Conservation (phyloP, 2,797 vertebrate species). For the Hydrolagus colliei region DNA sequence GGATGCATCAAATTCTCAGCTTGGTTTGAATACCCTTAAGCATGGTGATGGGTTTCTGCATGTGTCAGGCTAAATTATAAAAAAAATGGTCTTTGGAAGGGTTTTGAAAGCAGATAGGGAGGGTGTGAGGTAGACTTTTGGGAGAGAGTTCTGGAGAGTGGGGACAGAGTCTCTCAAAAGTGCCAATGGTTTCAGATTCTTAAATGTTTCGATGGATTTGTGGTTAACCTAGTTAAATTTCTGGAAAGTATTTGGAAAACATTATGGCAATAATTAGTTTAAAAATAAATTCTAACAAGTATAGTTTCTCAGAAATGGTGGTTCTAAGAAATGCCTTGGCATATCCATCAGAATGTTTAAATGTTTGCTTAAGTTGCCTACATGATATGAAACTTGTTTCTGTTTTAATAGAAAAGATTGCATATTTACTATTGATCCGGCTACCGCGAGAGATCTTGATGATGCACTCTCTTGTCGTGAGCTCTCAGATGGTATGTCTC, state of each 20-base stretch:
- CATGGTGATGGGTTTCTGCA: too few species aligned
- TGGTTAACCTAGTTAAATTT: not conserved
- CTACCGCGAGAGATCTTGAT: conserved; percentile 74
- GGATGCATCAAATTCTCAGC: too few species aligned
- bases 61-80: too few species aligned
- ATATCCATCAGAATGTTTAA: not conserved
- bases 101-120: too few species aligned
- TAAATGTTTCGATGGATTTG: not conserved
- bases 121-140: too few species aligned
- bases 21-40: too few species aligned
- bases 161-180: too few species aligned
- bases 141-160: too few species aligned
- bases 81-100: too few species aligned
- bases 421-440: conserved; percentile 76
- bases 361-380: too few species aligned
- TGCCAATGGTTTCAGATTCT: not conserved
- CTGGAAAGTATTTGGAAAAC: not conserved
- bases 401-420: conserved; percentile 75
- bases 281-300: not conserved
- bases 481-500: conserved; percentile 70
- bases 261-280: not conserved
- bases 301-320: not conserved
- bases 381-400: conserved; percentile 30
- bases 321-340: not conserved
- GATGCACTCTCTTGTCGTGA: conserved; percentile 74